Evolutionary conservation across 2,113 vertebrate species (phyloP).

Genomic region (Thinocorus orbignyianus): DNA sequence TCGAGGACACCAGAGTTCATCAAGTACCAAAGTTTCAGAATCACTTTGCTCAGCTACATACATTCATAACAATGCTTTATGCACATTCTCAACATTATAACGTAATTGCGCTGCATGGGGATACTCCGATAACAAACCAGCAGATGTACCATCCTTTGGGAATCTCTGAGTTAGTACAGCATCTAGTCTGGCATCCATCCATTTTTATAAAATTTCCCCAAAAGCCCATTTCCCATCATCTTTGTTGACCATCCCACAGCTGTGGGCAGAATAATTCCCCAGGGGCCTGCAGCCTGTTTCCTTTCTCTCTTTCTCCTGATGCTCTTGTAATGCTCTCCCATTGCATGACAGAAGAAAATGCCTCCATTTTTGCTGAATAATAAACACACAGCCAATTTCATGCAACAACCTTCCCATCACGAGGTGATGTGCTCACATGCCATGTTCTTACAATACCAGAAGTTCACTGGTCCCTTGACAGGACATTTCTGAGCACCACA

Average conservation of each 20-base stretch:
- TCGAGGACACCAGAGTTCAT: not conserved
- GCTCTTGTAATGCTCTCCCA: not conserved
- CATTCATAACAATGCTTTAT: not conserved
- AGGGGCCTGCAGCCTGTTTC: not conserved
- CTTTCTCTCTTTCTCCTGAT: not conserved
- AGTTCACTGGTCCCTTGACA: not conserved
- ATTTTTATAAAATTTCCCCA: not conserved
- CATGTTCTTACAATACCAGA: not conserved
- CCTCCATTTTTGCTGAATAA: not conserved
- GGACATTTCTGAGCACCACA: not conserved
- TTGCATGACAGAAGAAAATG: not conserved
- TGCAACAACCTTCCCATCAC: not conserved
- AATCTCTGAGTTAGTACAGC: not conserved
- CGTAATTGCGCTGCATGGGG: not conserved
- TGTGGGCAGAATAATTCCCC: not conserved
- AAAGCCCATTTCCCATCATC: not conserved
- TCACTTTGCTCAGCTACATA: not conserved
- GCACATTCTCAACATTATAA: not conserved
- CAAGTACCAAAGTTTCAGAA: not conserved
- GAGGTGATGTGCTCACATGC: rapidly evolving
- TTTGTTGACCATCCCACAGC: not conserved
- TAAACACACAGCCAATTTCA: not conserved
- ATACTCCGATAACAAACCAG: not conserved
- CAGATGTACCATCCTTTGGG: not conserved
- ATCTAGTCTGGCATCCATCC: not conserved